Base-by-base conservation (phyloP, 2,113 vertebrate species). In the Pitta sordida region DNA sequence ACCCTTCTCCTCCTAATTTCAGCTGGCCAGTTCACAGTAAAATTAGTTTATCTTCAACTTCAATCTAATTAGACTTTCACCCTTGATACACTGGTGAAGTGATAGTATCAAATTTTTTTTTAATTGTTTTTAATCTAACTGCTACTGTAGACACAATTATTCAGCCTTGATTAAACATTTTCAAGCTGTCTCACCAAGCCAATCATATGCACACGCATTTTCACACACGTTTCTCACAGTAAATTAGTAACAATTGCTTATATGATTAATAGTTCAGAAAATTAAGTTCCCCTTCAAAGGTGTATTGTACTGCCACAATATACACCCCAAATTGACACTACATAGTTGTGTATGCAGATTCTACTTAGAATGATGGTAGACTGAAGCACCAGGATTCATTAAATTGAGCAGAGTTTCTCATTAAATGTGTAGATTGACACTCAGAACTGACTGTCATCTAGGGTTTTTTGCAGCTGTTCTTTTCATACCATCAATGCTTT, bases 361-460 rank as follows among this genome's bases (percentile, higher is more conserved):
- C 96, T 89, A 56, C 91, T 96, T 94, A 84, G 96, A 94, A 74
- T 63, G 91, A 96, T 80, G 95, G 95, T 92, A 58, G 94, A 53
- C 52, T 55, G 95, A 96, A 96, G 93, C 95, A 88, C 92, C 36
- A 51, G 96, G 46, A 94, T 95, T 97, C 97, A 96, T 98, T 97
- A 98, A 96, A 95, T 65, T 0, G 59, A 95, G 96, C 92, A 95
- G 97, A 95, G 95, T 94, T 97, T 97, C 98, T 98, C 97, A 97
- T 97, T 98, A 97, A 97, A 95, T 68, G 88, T 96, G 96, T 89
- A 95, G 97, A 97, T 95, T 97, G 98, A 97, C 97, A 97, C 97
- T 97, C 75, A 17, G 90, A 91, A 94, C 83, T 83, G 86, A 67
- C 97, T 96, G 96, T 96, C 96, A 95, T 96, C 79, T 95, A 92